Conservation (phyloP, 2,797 vertebrate species). For the Sarcophilus harrisii region DNA sequence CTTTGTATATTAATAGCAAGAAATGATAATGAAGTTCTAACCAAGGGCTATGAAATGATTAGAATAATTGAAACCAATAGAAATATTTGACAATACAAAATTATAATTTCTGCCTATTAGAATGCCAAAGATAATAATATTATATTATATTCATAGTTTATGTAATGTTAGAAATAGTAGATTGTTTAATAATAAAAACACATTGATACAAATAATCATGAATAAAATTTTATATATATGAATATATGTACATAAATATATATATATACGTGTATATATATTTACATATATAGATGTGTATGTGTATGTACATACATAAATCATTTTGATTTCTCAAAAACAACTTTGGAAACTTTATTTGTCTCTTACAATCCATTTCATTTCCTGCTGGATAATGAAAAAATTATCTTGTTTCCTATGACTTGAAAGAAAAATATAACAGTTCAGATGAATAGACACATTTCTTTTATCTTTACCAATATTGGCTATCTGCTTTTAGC, state of each 20-base stretch:
- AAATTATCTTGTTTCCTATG: not conserved
- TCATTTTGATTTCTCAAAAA: conserved; percentile 3
- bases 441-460: not conserved
- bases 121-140: not conserved
- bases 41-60: not conserved
- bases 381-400: conserved; percentile 1
- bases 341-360: conserved; percentile 6
- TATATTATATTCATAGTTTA: not conserved
- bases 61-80: conserved; percentile 6
- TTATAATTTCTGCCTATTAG: not conserved
- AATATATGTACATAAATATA: not conserved
- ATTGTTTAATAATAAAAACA: conserved; percentile 17
- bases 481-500: conserved; percentile 21
- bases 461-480: conserved; percentile 42
- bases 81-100: not conserved
- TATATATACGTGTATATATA: not conserved
- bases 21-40: not conserved
- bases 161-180: not conserved
- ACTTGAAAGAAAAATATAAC: not conserved
- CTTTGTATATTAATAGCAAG: not conserved
- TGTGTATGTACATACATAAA: not conserved
- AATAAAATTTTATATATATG: not conserved
- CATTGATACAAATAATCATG: not conserved
- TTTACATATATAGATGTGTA: not conserved
- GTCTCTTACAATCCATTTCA: not conserved